Percentiles rank a stretch among this genome's conserved stretches.
Conservation (phyloP, 2,113 vertebrate species). For the Sarotherodon lohbergeri region DNA sequence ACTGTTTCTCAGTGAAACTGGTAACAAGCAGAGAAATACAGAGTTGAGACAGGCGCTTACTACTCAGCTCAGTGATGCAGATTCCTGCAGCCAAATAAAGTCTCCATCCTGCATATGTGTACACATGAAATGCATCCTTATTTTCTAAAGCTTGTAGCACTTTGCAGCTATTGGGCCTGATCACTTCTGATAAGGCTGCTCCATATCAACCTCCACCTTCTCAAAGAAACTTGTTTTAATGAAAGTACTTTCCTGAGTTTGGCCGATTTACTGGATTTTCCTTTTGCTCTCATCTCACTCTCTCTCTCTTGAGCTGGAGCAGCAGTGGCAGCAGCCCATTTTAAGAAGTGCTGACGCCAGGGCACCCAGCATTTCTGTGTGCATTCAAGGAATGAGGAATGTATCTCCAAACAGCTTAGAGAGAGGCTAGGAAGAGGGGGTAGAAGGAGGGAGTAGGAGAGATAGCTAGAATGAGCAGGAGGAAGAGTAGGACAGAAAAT, state of each 20-base stretch:
- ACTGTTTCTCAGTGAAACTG: not conserved
- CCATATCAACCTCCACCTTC: conserved; percentile 25
- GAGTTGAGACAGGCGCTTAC: conserved; percentile 24
- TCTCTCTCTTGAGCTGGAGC: conserved; percentile 19
- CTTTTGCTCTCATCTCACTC: conserved; percentile 28
- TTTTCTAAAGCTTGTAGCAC: conserved; percentile 3
- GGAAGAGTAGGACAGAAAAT: not conserved
- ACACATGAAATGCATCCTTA: not conserved
- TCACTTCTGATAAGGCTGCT: conserved; percentile 30
- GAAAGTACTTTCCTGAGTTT: conserved; percentile 68
- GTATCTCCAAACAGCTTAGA: conserved; percentile 43
- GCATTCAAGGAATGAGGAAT: conserved; percentile 60
- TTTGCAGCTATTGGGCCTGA: conserved; percentile 37
- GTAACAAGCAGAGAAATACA: not conserved
- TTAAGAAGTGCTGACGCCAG: conserved; percentile 68
- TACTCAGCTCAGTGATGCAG: not conserved
- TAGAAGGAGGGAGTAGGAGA: not conserved
- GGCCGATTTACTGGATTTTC: conserved; percentile 59
- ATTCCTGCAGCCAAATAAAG: conserved; percentile 18
- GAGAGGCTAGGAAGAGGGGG: not conserved
- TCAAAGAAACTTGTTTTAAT: conserved; percentile 68
- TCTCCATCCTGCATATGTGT: not conserved
- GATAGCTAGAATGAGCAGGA: not conserved
- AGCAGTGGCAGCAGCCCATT: conserved; percentile 41
- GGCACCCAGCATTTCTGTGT: conserved; percentile 45